These are phyloP conservation scores for Muscicapa adusta DNA, from an alignment of 2,113 vertebrate species.

Conservation along the genomic window DNA sequence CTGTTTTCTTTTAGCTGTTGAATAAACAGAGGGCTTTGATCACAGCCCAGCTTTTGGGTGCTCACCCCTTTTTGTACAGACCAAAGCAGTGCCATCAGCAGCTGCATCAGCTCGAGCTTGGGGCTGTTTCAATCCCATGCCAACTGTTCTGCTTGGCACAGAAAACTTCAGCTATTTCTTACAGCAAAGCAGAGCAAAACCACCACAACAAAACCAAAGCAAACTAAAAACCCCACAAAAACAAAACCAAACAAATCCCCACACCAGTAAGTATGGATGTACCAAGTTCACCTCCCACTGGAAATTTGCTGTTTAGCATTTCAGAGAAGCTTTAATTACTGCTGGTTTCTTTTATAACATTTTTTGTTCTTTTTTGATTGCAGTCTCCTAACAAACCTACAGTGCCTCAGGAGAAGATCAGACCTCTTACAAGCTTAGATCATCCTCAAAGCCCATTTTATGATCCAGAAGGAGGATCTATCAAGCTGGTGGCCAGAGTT, in stretches of 20 bases:
- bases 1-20: not conserved
- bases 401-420: slow-evolving; percentile 91
- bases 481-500: slow-evolving; percentile 90
- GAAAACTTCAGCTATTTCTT: not conserved
- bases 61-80: not conserved
- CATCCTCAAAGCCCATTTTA: slow-evolving; percentile 99
- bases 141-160: not conserved
- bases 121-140: not conserved
- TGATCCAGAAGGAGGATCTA: slow-evolving; percentile 95
- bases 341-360: not conserved
- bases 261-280: not conserved
- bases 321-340: not conserved
- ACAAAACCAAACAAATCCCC: not conserved
- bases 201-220: not conserved
- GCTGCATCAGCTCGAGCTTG: not conserved
- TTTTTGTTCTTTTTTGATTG: not conserved
- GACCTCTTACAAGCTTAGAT: slow-evolving; percentile 93
- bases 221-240: not conserved
- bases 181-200: not conserved
- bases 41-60: not conserved
- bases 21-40: not conserved
- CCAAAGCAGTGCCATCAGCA: not conserved
- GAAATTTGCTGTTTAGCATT: not conserved
- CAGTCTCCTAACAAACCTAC: slow-evolving; percentile 93
- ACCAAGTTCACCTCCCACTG: fast-evolving